Percentiles rank a stretch among this genome's conserved stretches.
These are phyloP conservation scores for Autographa pulchrina DNA, from an alignment of 2,888 invertebrate genomes.

Conservation along the genomic window DNA sequence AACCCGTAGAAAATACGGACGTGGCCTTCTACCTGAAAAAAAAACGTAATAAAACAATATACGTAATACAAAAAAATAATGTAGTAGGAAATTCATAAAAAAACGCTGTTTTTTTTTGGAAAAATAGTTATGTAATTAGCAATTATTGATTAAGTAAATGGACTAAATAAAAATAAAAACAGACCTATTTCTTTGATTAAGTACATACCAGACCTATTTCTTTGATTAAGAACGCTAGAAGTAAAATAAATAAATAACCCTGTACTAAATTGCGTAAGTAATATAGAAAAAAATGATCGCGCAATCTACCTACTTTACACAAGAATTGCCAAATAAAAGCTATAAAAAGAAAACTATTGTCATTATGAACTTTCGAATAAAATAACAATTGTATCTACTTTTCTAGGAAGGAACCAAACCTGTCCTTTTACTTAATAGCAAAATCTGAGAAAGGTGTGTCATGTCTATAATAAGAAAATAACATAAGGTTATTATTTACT, in stretches of 20 bases:
- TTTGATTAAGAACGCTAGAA: too few relatives aligned
- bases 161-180: too few relatives aligned
- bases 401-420: not conserved
- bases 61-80: too few relatives aligned
- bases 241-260: too few relatives aligned
- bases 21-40: conserved; percentile 84
- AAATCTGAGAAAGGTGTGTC: conserved; percentile 4
- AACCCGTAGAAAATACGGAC: conserved; percentile 91
- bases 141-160: too few relatives aligned
- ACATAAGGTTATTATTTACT: not conserved
- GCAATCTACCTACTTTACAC: not conserved
- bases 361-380: not conserved
- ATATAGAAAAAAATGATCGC: too few relatives aligned
- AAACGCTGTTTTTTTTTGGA: too few relatives aligned
- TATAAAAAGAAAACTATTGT: not conserved
- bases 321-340: not conserved
- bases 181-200: too few relatives aligned
- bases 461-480: conserved; percentile 1
- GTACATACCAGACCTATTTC: too few relatives aligned
- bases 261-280: too few relatives aligned
- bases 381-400: not conserved
- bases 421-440: not conserved
- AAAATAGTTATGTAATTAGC: too few relatives aligned
- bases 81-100: too few relatives aligned
- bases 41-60: not conserved